Base-by-base conservation (phyloP, 2,113 vertebrate genomes). In the Aspiorhynchus laticeps region DNA sequence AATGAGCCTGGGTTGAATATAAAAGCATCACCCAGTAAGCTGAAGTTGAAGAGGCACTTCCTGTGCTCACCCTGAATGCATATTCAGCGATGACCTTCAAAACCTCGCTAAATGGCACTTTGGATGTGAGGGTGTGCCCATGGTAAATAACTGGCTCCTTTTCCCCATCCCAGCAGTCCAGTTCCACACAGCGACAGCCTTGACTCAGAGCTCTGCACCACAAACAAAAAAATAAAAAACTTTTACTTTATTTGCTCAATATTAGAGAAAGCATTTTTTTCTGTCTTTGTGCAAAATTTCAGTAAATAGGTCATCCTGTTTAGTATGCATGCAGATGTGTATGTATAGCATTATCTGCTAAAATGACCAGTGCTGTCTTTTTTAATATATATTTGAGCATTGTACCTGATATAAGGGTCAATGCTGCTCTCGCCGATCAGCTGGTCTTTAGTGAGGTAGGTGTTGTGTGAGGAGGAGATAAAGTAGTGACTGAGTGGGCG, bases 391-490 rank as follows among this genome's bases (percentile, higher is more conserved):
- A 71, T 89, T 19, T 43, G 24, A 61, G 71, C 88, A 38, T 61
- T 74, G 73, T 83, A 98, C 98, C 97, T 95, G 86, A 97, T 92
- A 0, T 99, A 99, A 17, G 98, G 95, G 84, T 99, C 97, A 0
- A 95, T 96, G 94, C 98, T 98, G 94, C 98, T 99, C 90, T 91
- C 93, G 2, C 98, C 96, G 0, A 96, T 96, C 0, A 98, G 91
- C 95, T 99, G 98, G 89, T 96, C 96, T 92, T 94, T 95, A 3
- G 97, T 98, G 93, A 99, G 95, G 91, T 99, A 99, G 86, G 98
- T 99, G 87, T 99, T 99, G 92, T 99, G 98, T n/a, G 98, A 99
- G 5, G 97, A 96, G 81, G 96, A 98, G 94, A 99, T 98, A 93
- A 97, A 99, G 93, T 99, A 99, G 90, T 99, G 97, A 38, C 96